A percentile compares a stretch with the other conserved stretches of the same genome.
These are phyloP conservation scores for Malthinus flaveolus DNA, from an alignment of 2,888 invertebrate genomes.

Conservation along the genomic window DNA sequence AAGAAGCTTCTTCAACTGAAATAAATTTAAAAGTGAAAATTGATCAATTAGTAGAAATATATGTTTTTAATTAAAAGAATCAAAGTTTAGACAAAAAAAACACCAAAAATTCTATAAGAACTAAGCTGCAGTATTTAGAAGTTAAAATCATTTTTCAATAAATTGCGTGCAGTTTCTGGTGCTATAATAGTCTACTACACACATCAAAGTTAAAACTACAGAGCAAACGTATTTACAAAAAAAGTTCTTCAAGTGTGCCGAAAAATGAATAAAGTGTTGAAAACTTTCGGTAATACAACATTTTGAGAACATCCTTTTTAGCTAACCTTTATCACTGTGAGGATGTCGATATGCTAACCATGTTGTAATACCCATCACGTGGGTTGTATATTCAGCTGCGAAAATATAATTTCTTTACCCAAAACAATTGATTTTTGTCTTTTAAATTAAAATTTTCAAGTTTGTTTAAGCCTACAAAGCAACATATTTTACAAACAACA, in stretches of 20 bases:
- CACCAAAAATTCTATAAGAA: not conserved
- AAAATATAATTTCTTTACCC: constrained; percentile 40
- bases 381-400: constrained; percentile 51
- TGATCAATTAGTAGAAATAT: not conserved
- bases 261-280: constrained; percentile 17
- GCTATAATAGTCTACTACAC: not conserved
- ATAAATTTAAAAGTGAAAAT: constrained; percentile 9
- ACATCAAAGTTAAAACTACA: too few relatives aligned
- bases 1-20: constrained; percentile 52
- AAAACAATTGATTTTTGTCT: constrained; percentile 33
- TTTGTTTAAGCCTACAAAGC: not conserved
- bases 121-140: not conserved
- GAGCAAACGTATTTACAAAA: constrained; percentile 11
- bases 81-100: not conserved
- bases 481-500: not conserved
- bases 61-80: not conserved
- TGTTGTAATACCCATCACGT: constrained; percentile 59
- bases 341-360: constrained; percentile 59
- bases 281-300: constrained; percentile 13
- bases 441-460: not conserved
- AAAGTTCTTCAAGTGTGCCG: constrained; percentile 15
- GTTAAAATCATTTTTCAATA: not conserved
- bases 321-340: constrained; percentile 58
- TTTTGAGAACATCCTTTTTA: constrained; percentile 15
- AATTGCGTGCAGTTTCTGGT: constrained; percentile 1